Percentiles rank a stretch among this genome's conserved stretches.
Conservation (phyloP, 2,888 invertebrate species). For the Carcina quercana region DNA sequence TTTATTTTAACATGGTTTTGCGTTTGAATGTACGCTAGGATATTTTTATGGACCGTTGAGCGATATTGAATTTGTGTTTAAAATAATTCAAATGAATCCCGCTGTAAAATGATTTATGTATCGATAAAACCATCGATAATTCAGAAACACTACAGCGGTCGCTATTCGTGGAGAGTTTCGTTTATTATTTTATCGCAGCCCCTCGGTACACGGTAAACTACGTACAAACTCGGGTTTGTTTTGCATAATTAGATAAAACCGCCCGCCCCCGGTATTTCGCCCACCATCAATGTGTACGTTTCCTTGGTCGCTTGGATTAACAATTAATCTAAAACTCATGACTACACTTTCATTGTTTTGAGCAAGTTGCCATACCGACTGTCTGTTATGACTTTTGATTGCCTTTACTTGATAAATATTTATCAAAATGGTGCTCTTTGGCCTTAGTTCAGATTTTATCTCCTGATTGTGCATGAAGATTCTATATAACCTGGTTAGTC, state of each 20-base stretch:
- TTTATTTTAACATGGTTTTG: too few species aligned
- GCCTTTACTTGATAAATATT: background rate
- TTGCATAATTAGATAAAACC: constrained; percentile 58
- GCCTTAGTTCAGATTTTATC: background rate
- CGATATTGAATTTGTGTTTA: too few species aligned
- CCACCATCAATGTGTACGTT: constrained; percentile 5
- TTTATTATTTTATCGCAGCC: constrained; percentile 43
- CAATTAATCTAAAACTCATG: too few species aligned
- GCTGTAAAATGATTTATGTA: too few species aligned
- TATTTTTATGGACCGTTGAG: too few species aligned
- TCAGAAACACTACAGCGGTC: background rate
- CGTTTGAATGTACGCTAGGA: too few species aligned
- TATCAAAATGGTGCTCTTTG: background rate
- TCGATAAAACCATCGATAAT: background rate
- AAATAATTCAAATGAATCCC: too few species aligned
- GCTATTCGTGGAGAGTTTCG: constrained; percentile 26
- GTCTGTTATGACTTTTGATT: constrained; percentile 2
- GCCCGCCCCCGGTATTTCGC: constrained; percentile 31
- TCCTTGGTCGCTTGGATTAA: constrained; percentile 4
- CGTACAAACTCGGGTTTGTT: constrained; percentile 44
- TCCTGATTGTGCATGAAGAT: background rate
- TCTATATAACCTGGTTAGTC: background rate
- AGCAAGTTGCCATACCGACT: constrained; percentile 1
- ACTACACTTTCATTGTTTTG: too few species aligned
- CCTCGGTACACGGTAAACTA: constrained; percentile 34